Conservation (phyloP, 2,888 invertebrate species). For the Ectemnius continuus region DNA sequence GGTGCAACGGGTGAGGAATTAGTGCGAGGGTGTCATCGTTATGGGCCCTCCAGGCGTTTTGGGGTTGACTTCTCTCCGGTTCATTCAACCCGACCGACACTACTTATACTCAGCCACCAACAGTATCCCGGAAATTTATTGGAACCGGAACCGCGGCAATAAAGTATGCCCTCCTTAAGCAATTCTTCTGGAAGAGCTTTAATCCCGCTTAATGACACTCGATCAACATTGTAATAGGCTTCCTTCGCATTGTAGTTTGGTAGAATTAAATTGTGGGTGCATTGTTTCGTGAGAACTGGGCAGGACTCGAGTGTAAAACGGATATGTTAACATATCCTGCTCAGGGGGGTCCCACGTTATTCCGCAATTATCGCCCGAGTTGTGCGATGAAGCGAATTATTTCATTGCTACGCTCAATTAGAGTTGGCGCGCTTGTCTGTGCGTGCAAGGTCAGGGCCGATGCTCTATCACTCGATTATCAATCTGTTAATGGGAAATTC, state of each 20-base stretch:
- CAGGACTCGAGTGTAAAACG: constrained; percentile 44
- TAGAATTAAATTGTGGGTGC: not conserved
- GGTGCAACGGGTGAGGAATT: constrained; percentile 46
- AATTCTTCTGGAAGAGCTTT: not conserved
- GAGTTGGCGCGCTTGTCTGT: not conserved
- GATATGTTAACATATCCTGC: constrained; percentile 49
- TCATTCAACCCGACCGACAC: constrained; percentile 58
- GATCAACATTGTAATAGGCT: not conserved
- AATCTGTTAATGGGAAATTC: too few relatives aligned
- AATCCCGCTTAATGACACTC: not conserved
- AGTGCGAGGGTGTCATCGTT: constrained; percentile 34
- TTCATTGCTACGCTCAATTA: constrained; percentile 43
- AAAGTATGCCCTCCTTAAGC: not conserved
- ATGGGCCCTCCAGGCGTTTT: too few relatives aligned
- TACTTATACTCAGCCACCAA: too few relatives aligned
- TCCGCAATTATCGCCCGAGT: constrained; percentile 37
- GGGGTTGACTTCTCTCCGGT: constrained; percentile 34
- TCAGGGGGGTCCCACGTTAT: constrained; percentile 47
- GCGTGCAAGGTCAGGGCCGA: too few relatives aligned
- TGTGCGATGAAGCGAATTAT: constrained; percentile 47
- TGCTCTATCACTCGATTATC: too few relatives aligned
- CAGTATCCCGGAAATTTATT: constrained; percentile 17
- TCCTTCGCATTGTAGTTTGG: not conserved
- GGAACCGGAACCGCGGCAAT: constrained; percentile 6
- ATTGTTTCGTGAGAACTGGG: constrained; percentile 49